These are phyloP conservation scores for Arrhopalites spinosus DNA, from an alignment of 2,888 invertebrate genomes.

Conservation along the genomic window DNA sequence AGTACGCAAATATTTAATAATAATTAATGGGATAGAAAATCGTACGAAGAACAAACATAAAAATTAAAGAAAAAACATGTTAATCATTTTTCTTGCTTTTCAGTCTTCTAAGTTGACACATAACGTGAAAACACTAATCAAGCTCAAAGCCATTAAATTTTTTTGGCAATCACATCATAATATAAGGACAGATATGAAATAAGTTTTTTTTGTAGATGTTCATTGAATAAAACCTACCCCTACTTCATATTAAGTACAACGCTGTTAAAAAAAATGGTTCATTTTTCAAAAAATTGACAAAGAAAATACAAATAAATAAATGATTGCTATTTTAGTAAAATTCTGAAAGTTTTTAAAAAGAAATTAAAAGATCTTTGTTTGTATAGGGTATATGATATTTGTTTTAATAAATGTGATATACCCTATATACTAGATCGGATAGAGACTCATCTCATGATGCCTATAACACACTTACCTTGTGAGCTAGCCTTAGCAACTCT, in stretches of 20 bases:
- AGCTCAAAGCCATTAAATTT: constrained; percentile 1
- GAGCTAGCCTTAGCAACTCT: constrained; percentile 54
- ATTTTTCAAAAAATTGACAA: not conserved
- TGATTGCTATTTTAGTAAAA: too few species aligned
- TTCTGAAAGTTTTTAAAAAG: too few species aligned
- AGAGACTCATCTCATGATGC: not conserved
- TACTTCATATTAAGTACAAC: not conserved
- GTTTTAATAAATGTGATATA: not conserved
- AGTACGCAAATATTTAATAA: not conserved
- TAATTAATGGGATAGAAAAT: not conserved
- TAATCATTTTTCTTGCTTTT: too few species aligned
- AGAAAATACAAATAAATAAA: not conserved
- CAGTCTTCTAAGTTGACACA: not conserved
- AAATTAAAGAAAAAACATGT: not conserved
- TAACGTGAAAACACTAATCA: constrained; percentile 1
- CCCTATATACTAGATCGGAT: not conserved
- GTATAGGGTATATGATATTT: too few species aligned
- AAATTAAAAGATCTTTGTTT: too few species aligned
- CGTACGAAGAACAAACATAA: constrained; percentile 1
- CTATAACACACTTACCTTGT: constrained; percentile 50
- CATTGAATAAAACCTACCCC: constrained; percentile 2
- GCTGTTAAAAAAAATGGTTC: too few species aligned
- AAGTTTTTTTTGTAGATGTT: not conserved
- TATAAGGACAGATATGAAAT: not conserved
- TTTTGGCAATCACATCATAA: not conserved